A percentile compares a stretch with the other conserved stretches of the same genome.
These are phyloP conservation scores for Pachyrhynchus sulphureomaculatus DNA, from an alignment of 1,140 invertebrate species.

Conservation along the genomic window DNA sequence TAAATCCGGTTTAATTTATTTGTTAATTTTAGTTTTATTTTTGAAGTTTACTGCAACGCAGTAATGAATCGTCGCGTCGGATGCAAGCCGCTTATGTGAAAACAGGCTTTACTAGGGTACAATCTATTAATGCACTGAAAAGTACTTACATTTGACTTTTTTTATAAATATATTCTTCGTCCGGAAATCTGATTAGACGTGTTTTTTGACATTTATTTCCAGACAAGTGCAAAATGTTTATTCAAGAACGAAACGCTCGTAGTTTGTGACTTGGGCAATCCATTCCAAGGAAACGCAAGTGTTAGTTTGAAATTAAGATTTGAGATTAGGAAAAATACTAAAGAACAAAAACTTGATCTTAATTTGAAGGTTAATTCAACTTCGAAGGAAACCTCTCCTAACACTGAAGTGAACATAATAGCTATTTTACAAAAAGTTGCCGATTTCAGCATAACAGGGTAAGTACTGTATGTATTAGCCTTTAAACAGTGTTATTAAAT, in stretches of 20 bases:
- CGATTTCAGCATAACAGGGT: constrained; percentile 80
- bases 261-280: constrained; percentile 84
- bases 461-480: constrained; percentile 40
- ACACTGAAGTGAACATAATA: constrained; percentile 58
- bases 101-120: too few relatives aligned
- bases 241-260: constrained; percentile 74
- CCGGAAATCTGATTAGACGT: too few relatives aligned
- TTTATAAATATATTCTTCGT: too few relatives aligned
- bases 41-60: too few relatives aligned
- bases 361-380: constrained; percentile 84
- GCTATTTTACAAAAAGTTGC: constrained; percentile 78
- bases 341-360: constrained; percentile 70
- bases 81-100: too few relatives aligned
- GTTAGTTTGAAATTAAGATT: constrained; percentile 72
- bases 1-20: too few relatives aligned
- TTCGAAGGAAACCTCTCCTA: constrained; percentile 64
- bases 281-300: constrained; percentile 68
- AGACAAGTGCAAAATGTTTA: constrained; percentile 58
- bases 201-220: too few relatives aligned
- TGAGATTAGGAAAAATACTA: constrained; percentile 71
- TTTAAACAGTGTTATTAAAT: not conserved
- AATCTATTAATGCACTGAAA: too few relatives aligned
- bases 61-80: too few relatives aligned
- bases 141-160: too few relatives aligned
- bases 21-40: too few relatives aligned